A percentile compares a stretch with the other conserved stretches of the same genome.
Evolutionary conservation across 2,113 vertebrate genomes (phyloP).

Genomic region (Octodon degus): DNA sequence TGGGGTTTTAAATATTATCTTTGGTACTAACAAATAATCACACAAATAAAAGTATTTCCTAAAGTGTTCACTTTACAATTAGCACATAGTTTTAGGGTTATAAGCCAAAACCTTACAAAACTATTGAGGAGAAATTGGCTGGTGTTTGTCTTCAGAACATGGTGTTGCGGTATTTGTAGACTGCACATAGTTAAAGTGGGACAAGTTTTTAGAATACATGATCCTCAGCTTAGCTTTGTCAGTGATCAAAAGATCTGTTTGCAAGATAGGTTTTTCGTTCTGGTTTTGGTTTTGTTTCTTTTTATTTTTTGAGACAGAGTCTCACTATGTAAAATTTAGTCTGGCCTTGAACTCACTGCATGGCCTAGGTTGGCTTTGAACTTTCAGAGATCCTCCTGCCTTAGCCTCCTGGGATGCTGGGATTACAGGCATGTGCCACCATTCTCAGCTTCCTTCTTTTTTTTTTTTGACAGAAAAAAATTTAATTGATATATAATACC

Average conservation of each 20-base stretch:
- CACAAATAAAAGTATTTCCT: background rate
- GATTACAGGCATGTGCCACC: background rate
- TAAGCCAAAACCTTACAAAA: background rate
- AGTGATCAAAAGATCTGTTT: background rate
- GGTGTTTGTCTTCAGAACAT: background rate
- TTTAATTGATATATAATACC: slow-evolving; percentile 33
- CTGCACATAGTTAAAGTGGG: background rate
- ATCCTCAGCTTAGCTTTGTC: background rate
- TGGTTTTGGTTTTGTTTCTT: background rate
- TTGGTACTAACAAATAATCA: background rate
- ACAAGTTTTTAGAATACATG: background rate
- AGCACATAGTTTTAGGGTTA: background rate
- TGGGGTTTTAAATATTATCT: background rate
- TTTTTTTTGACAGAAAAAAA: slow-evolving; percentile 44
- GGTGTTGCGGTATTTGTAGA: background rate
- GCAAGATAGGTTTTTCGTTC: background rate
- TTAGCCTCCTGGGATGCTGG: background rate
- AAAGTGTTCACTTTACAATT: background rate
- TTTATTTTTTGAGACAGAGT: background rate
- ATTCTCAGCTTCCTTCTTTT: background rate
- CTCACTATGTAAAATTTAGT: background rate
- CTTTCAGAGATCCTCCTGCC: background rate
- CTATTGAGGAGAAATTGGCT: background rate
- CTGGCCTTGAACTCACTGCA: background rate
- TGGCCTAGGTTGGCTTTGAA: background rate